Evolutionary conservation across 2,888 invertebrate genomes (phyloP).

Genomic region (Pocota personata): DNA sequence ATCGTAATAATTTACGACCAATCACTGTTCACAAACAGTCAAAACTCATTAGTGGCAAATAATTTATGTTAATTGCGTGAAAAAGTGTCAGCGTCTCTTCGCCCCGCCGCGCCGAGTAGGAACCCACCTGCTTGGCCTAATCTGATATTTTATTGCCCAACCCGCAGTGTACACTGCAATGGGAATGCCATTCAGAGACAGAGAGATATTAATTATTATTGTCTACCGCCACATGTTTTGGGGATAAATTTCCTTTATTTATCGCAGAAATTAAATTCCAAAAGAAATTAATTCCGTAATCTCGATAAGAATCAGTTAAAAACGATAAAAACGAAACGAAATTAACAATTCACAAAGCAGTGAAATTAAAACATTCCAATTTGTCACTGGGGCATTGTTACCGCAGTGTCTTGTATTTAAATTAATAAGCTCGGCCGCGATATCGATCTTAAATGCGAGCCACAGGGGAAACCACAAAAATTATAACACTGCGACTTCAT

Average conservation of each 20-base stretch:
- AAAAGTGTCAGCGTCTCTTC: constrained; percentile 46
- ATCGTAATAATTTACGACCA: constrained; percentile 57
- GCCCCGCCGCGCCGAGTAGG: not conserved
- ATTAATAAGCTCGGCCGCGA: constrained; percentile 35
- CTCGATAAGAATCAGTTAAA: constrained; percentile 43
- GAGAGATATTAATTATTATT: constrained; percentile 45
- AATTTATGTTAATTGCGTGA: constrained; percentile 66
- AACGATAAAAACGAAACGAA: constrained; percentile 55
- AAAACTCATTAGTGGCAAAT: constrained; percentile 65
- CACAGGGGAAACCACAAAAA: constrained; percentile 18
- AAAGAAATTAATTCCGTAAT: constrained; percentile 47
- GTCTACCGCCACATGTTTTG: constrained; percentile 23
- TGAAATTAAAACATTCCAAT: constrained; percentile 65
- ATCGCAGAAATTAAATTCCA: constrained; percentile 58
- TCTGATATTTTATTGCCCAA: constrained; percentile 53
- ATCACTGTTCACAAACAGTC: constrained; percentile 67
- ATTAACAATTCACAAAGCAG: constrained; percentile 48
- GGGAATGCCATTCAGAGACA: constrained; percentile 22
- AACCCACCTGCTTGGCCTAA: constrained; percentile 39
- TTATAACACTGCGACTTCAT: constrained; percentile 1
- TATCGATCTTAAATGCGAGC: constrained; percentile 35
- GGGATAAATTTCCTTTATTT: constrained; percentile 38
- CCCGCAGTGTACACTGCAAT: constrained; percentile 17
- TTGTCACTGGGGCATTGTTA: constrained; percentile 51
- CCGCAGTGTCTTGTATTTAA: constrained; percentile 32